Conservation (phyloP, 1,140 invertebrate species). For the Brachionus koreanus region DNA sequence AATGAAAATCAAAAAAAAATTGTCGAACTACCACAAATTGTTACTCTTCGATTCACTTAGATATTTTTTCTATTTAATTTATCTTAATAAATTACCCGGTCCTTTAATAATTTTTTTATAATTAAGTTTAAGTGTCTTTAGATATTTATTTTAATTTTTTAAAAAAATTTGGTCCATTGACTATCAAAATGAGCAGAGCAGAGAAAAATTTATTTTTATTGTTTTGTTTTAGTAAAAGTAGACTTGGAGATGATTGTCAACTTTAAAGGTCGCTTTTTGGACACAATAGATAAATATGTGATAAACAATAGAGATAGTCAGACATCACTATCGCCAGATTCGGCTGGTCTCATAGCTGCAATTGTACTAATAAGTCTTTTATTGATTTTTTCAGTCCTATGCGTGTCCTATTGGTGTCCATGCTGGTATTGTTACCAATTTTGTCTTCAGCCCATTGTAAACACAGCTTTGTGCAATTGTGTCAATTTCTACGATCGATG, state of each 20-base stretch:
- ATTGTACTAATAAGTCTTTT: background rate
- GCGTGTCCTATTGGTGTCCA: background rate
- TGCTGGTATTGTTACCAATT: background rate
- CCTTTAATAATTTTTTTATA: background rate
- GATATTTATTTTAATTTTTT: no score
- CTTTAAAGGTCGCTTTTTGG: slow-evolving; percentile 13
- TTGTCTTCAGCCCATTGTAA: background rate
- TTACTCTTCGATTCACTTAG: slow-evolving; percentile 29
- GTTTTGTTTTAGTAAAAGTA: background rate
- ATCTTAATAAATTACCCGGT: background rate
- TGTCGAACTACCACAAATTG: slow-evolving; percentile 37
- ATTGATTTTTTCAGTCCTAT: background rate
- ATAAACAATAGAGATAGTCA: background rate
- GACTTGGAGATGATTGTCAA: background rate
- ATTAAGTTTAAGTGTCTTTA: background rate
- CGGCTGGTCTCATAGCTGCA: background rate
- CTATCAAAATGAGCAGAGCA: background rate
- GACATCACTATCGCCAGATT: background rate
- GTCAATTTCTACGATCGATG: background rate
- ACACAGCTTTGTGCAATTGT: background rate
- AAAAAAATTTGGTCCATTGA: slow-evolving; percentile 2
- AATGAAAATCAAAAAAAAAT: background rate
- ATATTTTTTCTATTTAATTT: background rate
- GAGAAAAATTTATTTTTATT: background rate
- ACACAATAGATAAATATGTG: slow-evolving; percentile 1